Evolutionary conservation across 2,888 invertebrate genomes (phyloP).

Genomic region (Xylocampa areola): DNA sequence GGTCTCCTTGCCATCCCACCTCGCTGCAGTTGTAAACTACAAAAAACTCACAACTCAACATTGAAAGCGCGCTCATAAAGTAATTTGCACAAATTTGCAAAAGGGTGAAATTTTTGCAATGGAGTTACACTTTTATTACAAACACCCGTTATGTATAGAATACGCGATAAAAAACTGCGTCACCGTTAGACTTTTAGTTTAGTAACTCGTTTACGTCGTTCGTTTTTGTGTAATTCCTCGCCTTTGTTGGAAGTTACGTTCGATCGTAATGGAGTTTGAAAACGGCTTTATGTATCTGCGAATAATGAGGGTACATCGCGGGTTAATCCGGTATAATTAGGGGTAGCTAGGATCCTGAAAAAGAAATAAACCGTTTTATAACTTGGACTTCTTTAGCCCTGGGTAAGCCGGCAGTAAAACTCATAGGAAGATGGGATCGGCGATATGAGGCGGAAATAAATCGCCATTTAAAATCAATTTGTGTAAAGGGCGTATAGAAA

Average conservation of each 20-base stretch:
- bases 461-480: conserved; percentile 90
- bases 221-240: conserved; percentile 58
- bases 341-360: conserved; percentile 78
- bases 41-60: conserved; percentile 77
- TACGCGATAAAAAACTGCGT: conserved; percentile 67
- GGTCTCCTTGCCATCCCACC: conserved; percentile 66
- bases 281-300: conserved; percentile 51
- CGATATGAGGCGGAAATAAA: conserved; percentile 90
- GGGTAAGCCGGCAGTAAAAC: conserved; percentile 87
- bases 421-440: conserved; percentile 87
- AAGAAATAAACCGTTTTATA: conserved; percentile 89
- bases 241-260: conserved; percentile 60
- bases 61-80: conserved; percentile 84
- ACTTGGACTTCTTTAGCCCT: conserved; percentile 86
- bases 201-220: conserved; percentile 71
- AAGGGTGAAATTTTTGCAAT: conserved; percentile 82
- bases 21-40: conserved; percentile 79
- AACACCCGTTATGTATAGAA: conserved; percentile 80
- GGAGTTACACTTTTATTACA: conserved; percentile 77
- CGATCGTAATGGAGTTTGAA: conserved; percentile 59
- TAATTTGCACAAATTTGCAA: conserved; percentile 89
- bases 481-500: conserved; percentile 86
- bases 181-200: conserved; percentile 74
- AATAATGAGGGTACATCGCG: conserved; percentile 72
- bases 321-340: conserved; percentile 82